Evolutionary conservation across 1,140 invertebrate species (phyloP), one percentile per base, ranked within the genome.

Genomic region (Euschistus heros): DNA sequence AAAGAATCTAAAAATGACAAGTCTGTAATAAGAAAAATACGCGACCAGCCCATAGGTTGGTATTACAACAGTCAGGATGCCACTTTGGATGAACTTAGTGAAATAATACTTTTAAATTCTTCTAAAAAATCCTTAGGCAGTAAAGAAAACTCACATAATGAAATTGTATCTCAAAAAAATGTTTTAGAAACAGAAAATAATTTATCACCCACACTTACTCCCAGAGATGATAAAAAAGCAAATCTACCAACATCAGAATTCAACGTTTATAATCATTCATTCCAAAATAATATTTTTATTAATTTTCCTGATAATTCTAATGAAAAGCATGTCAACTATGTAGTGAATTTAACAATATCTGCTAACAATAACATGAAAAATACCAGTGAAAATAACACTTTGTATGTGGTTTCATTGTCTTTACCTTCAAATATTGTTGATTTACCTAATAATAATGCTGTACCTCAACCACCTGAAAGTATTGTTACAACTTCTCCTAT

Each of bases 291-390:
- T 62, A 37, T 62, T 65, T 20, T 59, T 24, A 66, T 64, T 2
- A 59, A 61, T 59, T 54, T 66, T 14, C 63, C 63, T 18, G 17
- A 22, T 10, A 57, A 26, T 57, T 22, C 24, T 52, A 55, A 42
- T 55, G 46, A 55, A 15, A 20, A 27, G 60, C 71, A 74, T 68
- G 69, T 77, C 50, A 83, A 67, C 78, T 89, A 24, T 68, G 77
- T 86, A 68, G 84, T 89, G 57, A 89, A 89, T 76, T 78, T 89
- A 64, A 87, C 86, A 3, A 87, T 89, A 70, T 81, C 83, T 20
- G 81, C 83, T 64, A 54, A 68, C 30, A 64, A 46, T 63, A 59
- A 46, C 18, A 63, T 64, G 46, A 22, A 22, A 30, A 67, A 57
- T 47, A 44, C 47, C 15, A 44, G 18, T 50, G 44, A 46, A 69